Percentiles rank a stretch among this genome's conserved stretches.
These are phyloP conservation scores for Perizoma affinitatum DNA, from an alignment of 2,888 invertebrate genomes.

Conservation along the genomic window DNA sequence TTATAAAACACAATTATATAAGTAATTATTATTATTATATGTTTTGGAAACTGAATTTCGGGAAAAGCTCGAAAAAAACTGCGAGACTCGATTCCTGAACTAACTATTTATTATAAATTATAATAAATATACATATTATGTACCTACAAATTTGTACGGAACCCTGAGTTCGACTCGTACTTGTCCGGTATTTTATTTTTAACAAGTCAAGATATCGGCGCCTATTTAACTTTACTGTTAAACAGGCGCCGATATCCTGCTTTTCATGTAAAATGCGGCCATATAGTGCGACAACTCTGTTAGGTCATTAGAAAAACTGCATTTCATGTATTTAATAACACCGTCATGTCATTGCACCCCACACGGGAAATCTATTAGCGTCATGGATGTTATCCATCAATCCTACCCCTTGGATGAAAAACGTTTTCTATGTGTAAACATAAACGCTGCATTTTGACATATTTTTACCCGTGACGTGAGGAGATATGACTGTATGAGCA, in stretches of 20 bases:
- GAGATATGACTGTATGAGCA: neutral
- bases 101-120: too few relatives aligned
- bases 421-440: conserved; percentile 23
- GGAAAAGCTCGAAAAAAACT: too few relatives aligned
- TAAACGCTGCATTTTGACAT: conserved; percentile 11
- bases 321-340: conserved; percentile 81
- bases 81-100: too few relatives aligned
- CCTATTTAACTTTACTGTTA: too few relatives aligned
- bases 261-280: conserved; percentile 7
- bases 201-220: too few relatives aligned
- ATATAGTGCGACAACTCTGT: conserved; percentile 41
- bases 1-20: too few relatives aligned
- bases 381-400: conserved; percentile 74
- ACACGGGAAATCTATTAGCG: conserved; percentile 77
- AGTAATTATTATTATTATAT: too few relatives aligned
- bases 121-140: too few relatives aligned
- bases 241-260: neutral
- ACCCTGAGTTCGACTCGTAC: too few relatives aligned
- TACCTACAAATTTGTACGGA: too few relatives aligned
- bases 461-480: neutral
- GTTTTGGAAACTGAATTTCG: too few relatives aligned
- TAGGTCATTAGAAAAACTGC: conserved; percentile 76
- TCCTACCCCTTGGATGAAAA: conserved; percentile 51
- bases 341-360: conserved; percentile 62
- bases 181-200: too few relatives aligned